These are phyloP conservation scores for Orchestes rusci DNA, from an alignment of 2,888 invertebrate genomes.

Conservation along the genomic window DNA sequence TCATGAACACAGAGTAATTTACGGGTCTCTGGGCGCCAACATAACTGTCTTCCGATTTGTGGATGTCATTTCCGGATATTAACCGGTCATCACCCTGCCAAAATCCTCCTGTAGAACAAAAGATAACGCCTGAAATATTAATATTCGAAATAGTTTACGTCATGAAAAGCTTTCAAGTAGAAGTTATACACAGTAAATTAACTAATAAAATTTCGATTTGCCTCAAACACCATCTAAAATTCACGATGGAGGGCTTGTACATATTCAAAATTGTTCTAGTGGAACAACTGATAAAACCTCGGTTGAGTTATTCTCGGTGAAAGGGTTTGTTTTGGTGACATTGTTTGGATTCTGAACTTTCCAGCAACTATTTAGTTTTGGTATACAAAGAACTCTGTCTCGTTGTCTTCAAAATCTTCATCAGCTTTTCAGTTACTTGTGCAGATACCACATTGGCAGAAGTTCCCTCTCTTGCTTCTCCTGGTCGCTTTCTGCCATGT, in stretches of 20 bases:
- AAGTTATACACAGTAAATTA: conserved; percentile 20
- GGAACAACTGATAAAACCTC: conserved; percentile 22
- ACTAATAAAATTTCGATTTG: conserved; percentile 24
- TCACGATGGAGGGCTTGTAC: conserved; percentile 20
- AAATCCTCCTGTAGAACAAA: too few species aligned
- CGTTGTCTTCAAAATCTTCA: too few species aligned
- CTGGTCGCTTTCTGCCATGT: too few species aligned
- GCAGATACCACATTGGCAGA: too few species aligned
- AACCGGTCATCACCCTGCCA: conserved; percentile 14
- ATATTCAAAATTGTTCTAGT: conserved; percentile 24
- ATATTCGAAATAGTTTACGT: too few species aligned
- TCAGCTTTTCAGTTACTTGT: too few species aligned
- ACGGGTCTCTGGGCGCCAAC: conserved; percentile 13
- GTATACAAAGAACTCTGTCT: background rate
- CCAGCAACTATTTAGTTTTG: too few species aligned
- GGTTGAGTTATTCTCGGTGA: conserved; percentile 10
- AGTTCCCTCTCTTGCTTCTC: too few species aligned
- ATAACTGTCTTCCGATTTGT: conserved; percentile 15
- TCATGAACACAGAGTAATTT: conserved; percentile 2
- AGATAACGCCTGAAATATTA: too few species aligned
- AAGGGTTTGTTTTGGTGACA: too few species aligned
- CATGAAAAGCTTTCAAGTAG: too few species aligned
- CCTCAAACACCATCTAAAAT: conserved; percentile 23
- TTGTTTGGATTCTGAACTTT: too few species aligned
- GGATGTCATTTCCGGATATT: conserved; percentile 19